Conservation (phyloP, 2,113 vertebrate species). For the Tenebrosternarchus preto region DNA sequence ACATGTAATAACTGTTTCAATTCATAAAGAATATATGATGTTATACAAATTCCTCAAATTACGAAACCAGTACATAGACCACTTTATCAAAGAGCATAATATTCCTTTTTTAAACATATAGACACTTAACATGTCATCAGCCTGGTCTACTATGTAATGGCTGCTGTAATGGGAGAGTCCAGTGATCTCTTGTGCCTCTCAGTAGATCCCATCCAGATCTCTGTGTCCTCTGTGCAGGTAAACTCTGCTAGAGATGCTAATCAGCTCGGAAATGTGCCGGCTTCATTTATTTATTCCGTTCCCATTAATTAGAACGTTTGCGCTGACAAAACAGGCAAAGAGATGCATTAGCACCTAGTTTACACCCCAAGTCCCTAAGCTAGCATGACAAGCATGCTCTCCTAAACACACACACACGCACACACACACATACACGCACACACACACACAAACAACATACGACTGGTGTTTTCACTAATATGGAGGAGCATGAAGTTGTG, state of each 20-base stretch:
- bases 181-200: slow-evolving; percentile 10
- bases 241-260: slow-evolving; percentile 52
- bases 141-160: slow-evolving; percentile 36
- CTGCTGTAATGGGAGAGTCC: slow-evolving; percentile 30
- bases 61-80: not conserved
- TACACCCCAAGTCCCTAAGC: slow-evolving; percentile 63
- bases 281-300: slow-evolving; percentile 70
- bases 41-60: not conserved
- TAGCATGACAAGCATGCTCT: slow-evolving; percentile 44
- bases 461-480: not conserved
- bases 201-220: slow-evolving; percentile 51
- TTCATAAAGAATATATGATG: not conserved
- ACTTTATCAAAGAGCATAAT: not conserved
- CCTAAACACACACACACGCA: slow-evolving; percentile 21
- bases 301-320: slow-evolving; percentile 70
- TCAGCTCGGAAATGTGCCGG: slow-evolving; percentile 57
- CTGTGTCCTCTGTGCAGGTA: slow-evolving; percentile 36
- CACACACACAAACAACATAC: slow-evolving; percentile 26
- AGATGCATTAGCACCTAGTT: slow-evolving; percentile 69
- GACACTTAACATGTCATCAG: slow-evolving; percentile 11
- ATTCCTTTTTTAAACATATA: not conserved
- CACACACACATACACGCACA: slow-evolving; percentile 36
- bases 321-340: slow-evolving; percentile 67
- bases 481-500: not conserved
- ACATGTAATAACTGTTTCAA: not conserved